These are phyloP conservation scores for Euthynnus affinis DNA, from an alignment of 2,797 vertebrate genomes.

Conservation along the genomic window DNA sequence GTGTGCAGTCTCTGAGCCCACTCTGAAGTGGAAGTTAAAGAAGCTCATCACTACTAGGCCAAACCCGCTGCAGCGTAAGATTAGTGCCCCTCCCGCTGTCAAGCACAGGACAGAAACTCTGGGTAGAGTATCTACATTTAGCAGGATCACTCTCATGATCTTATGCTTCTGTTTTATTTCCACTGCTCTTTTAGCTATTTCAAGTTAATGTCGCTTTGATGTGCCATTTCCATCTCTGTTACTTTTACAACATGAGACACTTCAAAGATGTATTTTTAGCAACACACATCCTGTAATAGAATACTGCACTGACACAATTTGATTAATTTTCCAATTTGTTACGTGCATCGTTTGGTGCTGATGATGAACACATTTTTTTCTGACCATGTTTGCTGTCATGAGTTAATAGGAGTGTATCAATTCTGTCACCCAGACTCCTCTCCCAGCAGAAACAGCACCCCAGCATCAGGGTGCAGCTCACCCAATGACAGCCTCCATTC, in stretches of 20 bases:
- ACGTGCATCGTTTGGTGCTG: not conserved
- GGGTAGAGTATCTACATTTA: constrained; percentile 76
- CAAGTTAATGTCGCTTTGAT: constrained; percentile 17
- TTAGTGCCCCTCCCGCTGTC: constrained; percentile 89
- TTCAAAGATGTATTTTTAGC: not conserved
- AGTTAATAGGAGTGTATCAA: constrained; percentile 5
- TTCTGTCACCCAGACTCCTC: constrained; percentile 86
- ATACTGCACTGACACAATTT: not conserved
- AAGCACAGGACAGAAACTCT: constrained; percentile 87
- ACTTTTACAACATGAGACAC: not conserved
- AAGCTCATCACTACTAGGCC: constrained; percentile 90
- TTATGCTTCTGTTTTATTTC: constrained; percentile 10
- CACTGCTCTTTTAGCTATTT: not conserved
- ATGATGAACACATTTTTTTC: not conserved
- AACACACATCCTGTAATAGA: constrained; percentile 2
- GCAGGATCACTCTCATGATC: not conserved
- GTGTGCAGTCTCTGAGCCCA: constrained; percentile 91
- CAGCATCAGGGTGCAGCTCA: constrained; percentile 90
- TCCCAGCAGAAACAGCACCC: constrained; percentile 90
- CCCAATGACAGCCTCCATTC: constrained; percentile 88
- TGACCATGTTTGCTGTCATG: not conserved
- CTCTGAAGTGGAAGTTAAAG: constrained; percentile 91
- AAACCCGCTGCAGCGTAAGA: constrained; percentile 91
- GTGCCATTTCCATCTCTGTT: not conserved
- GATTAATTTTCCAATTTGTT: not conserved